phyloP scores from a whole-genome alignment of 1,140 invertebrate genomes.

The Drosophila truncata region DNA sequence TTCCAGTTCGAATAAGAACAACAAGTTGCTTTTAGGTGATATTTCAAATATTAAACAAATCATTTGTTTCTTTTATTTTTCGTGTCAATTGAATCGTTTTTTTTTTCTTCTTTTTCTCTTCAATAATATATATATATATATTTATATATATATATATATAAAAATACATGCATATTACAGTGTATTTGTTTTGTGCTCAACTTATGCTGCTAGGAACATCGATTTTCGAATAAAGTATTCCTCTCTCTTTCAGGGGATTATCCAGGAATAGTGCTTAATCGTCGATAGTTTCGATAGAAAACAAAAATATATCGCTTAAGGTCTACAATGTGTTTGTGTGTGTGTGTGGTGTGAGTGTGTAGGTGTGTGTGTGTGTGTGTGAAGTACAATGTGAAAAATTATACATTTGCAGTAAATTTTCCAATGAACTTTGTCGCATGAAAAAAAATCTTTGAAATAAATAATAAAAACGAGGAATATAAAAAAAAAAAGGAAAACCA shows the following conservation, averaged over 20 bases:
- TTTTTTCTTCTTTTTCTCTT: slow-evolving; percentile 16
- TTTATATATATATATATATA: slow-evolving; percentile 10
- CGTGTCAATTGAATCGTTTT: slow-evolving; percentile 24
- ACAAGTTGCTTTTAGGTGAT: slow-evolving; percentile 35
- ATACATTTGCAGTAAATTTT: slow-evolving; percentile 68
- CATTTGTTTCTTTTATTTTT: slow-evolving; percentile 71
- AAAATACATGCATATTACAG: slow-evolving; percentile 48
- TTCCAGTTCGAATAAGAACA: slow-evolving; percentile 40
- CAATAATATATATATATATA: slow-evolving; percentile 6
- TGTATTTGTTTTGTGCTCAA: slow-evolving; percentile 33
- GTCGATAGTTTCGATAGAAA: slow-evolving; percentile 41
- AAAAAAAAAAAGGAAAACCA: slow-evolving; percentile 4
- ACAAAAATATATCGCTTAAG: slow-evolving; percentile 37
- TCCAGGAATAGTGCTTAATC: slow-evolving; percentile 23
- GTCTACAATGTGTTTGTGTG: slow-evolving; percentile 1
- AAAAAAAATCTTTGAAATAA: slow-evolving; percentile 60
- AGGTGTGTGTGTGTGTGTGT: background rate
- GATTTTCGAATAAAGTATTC: slow-evolving; percentile 48
- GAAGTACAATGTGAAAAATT: slow-evolving; percentile 67
- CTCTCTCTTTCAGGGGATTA: background rate
- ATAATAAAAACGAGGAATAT: slow-evolving; percentile 35
- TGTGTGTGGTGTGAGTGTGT: background rate
- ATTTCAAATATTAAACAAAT: slow-evolving; percentile 66
- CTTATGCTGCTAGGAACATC: slow-evolving; percentile 71
- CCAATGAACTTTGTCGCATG: slow-evolving; percentile 60